Evolutionary conservation across 2,888 invertebrate species (phyloP), one percentile per base, ranked within the genome.

Genomic region (Pachliopta kotzebuea): DNA sequence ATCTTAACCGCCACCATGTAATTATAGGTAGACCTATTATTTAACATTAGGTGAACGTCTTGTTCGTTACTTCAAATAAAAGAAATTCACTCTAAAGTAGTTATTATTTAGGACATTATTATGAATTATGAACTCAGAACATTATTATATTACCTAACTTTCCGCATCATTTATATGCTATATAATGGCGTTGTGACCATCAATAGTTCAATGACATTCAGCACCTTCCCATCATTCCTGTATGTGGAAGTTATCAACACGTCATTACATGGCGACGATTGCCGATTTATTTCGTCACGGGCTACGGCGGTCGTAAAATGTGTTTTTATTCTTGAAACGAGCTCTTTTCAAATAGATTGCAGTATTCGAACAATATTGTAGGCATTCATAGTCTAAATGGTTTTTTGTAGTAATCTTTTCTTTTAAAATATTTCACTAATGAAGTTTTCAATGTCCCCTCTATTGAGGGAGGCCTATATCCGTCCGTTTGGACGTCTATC

Each of bases 241-340:
- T 45, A 49, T 29, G 52, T 31, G 37, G 56, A 60, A 60, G 52
- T 57, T 65, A 60, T 61, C 56, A 65, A 53, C 60, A 52, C 53
- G 45, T 60, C 60, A 65, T 65, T 65, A 65, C 57, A 21, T 60
- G 29, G 26, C 21, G 60, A 65, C 26, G 60, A 65, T 45, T 60
- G 57, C 52, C 65, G 60, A 65, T 65, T 61, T 65, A 65, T 61
- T 61, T 65, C 60, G 60, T 60, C 65, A 65, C 65, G 53, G 56
- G 23, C 56, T 61, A 60, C 61, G 56, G 52, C 53, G 52, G n/a
- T 42, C n/a, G 45, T 60, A 57, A 56, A 65, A 56, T 57, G 56
- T 65, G 29, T 50, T 56, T 65, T 65, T 64, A 53, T 56, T 56
- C 53, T 53, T 29, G 54, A 53, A n/a, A 24, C 24, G 29, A 26